A percentile compares a stretch with the other conserved stretches of the same genome.
Evolutionary conservation across 2,888 invertebrate genomes (phyloP).

Genomic region (Patella pellucida): DNA sequence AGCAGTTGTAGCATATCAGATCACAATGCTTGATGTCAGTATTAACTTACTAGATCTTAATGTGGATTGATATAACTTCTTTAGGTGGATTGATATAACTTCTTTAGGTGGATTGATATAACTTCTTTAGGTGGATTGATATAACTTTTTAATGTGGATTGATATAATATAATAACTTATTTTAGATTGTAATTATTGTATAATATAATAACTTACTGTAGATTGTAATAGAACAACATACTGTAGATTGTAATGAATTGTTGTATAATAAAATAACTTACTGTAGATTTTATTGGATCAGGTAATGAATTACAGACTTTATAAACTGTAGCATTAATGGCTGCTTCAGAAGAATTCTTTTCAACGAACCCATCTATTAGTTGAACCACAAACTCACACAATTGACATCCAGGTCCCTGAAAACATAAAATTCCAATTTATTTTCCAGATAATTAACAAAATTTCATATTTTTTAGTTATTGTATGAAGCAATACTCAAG

Average conservation of each 20-base stretch:
- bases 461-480: too few relatives aligned
- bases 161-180: not conserved
- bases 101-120: not conserved
- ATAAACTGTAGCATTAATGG: conserved; percentile 22
- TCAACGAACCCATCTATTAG: conserved; percentile 17
- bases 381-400: conserved; percentile 27
- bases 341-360: conserved; percentile 16
- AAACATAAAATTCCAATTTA: not conserved
- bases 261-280: conserved; percentile 15
- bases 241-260: conserved; percentile 2
- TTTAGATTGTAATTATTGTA: not conserved
- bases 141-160: not conserved
- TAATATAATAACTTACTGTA: not conserved
- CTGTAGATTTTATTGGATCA: conserved; percentile 1
- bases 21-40: too few relatives aligned
- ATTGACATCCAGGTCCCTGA: conserved; percentile 31
- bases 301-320: conserved; percentile 21
- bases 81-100: not conserved
- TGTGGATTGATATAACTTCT: not conserved
- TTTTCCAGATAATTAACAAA: too few relatives aligned
- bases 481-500: too few relatives aligned
- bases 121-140: too few relatives aligned
- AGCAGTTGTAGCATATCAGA: too few relatives aligned
- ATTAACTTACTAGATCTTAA: too few relatives aligned
- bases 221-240: not conserved